phyloP scores from a whole-genome alignment of 2,797 vertebrate genomes.

The Peromyscus aztecus region DNA sequence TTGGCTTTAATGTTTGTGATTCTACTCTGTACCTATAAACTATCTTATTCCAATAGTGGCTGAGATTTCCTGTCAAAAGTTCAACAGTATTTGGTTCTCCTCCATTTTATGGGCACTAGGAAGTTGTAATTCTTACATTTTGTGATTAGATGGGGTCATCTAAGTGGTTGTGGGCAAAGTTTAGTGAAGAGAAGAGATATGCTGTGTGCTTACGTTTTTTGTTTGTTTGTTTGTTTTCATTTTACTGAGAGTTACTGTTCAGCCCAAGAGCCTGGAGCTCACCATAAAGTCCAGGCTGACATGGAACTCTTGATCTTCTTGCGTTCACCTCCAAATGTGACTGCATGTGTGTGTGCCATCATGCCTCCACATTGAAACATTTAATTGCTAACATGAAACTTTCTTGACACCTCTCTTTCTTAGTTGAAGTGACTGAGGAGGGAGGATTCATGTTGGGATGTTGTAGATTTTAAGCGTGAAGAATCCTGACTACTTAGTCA shows the following conservation, averaged over 20 bases:
- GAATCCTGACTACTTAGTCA: background rate
- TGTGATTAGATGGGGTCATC: background rate
- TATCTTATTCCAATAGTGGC: background rate
- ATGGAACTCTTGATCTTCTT: background rate
- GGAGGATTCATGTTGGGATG: background rate
- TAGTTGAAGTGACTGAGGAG: no score
- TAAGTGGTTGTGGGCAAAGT: constrained; percentile 22
- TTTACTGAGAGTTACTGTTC: background rate
- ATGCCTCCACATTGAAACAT: no score
- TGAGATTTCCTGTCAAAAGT: background rate
- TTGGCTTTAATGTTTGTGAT: background rate
- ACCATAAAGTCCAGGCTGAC: background rate
- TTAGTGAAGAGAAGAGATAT: background rate
- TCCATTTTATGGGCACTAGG: background rate
- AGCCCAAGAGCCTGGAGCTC: background rate
- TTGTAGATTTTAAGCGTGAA: constrained; percentile 29
- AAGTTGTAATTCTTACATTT: background rate
- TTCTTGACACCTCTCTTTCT: no score
- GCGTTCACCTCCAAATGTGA: no score
- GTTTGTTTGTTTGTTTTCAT: background rate
- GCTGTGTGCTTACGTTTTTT: background rate
- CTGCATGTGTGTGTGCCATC: no score
- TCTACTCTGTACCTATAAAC: constrained; percentile 8
- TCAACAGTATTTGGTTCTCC: background rate
- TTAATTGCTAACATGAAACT: no score